A percentile compares a stretch with the other conserved stretches of the same genome.
Evolutionary conservation across 2,888 invertebrate genomes (phyloP).

Genomic region (Argyresthia albistria): DNA sequence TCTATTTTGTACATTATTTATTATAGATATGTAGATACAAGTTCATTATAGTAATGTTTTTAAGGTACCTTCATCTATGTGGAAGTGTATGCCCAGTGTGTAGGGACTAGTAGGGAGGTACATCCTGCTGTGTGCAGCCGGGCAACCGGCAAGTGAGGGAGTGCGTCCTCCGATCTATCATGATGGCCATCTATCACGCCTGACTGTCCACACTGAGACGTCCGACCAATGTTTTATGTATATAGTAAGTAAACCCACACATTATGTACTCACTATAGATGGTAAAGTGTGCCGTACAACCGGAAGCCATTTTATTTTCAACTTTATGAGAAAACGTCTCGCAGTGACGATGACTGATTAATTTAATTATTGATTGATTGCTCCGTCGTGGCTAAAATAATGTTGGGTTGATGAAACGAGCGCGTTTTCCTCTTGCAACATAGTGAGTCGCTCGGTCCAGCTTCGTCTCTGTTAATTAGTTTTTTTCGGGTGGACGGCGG

Average conservation of each 20-base stretch:
- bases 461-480: slow-evolving; percentile 68
- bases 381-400: background rate
- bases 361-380: background rate
- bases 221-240: slow-evolving; percentile 10
- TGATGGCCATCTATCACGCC: slow-evolving; percentile 46
- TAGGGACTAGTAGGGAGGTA: background rate
- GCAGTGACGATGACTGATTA: background rate
- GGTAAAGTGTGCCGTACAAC: too few species aligned
- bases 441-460: slow-evolving; percentile 12
- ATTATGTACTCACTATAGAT: too few species aligned
- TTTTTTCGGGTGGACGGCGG: slow-evolving; percentile 43
- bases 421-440: slow-evolving; percentile 4
- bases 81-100: background rate
- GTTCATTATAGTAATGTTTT: too few species aligned
- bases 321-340: too few species aligned
- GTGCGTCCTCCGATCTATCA: slow-evolving; percentile 41
- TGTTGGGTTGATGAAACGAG: slow-evolving; percentile 1
- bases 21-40: too few species aligned
- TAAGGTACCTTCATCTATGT: background rate
- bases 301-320: too few species aligned
- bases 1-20: too few species aligned
- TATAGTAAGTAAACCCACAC: background rate
- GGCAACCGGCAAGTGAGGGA: slow-evolving; percentile 5
- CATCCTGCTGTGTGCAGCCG: background rate
- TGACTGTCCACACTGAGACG: slow-evolving; percentile 12